Evolutionary conservation across 2,888 invertebrate genomes (phyloP).

Genomic region (Dastarcus helophoroides): DNA sequence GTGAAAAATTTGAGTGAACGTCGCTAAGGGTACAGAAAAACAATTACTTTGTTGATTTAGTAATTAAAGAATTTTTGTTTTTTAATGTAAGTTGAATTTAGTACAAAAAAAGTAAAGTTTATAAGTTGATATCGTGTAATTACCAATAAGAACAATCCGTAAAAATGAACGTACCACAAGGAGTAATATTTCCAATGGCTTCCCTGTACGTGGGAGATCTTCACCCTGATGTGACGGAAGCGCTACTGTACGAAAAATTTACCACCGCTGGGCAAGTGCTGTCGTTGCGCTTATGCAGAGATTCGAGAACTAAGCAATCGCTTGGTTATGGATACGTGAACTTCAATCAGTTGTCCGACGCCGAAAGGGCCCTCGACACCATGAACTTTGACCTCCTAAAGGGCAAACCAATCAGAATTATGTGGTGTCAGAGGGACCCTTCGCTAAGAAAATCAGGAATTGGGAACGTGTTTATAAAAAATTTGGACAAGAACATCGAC

Average conservation of each 20-base stretch:
- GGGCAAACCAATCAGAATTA: conserved; percentile 95
- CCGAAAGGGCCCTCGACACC: conserved; percentile 96
- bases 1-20: conserved; percentile 7
- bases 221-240: conserved; percentile 96
- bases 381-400: conserved; percentile 99
- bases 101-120: conserved; percentile 8
- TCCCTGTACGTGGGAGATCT: conserved; percentile 98
- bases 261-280: conserved; percentile 95
- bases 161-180: conserved; percentile 30
- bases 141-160: conserved; percentile 8
- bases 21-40: conserved; percentile 14
- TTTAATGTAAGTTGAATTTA: conserved; percentile 12
- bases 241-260: conserved; percentile 99
- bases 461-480: conserved; percentile 99
- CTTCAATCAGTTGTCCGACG: conserved; percentile 97
- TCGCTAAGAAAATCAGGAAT: conserved; percentile 95
- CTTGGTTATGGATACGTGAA: conserved; percentile 99
- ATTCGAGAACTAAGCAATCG: conserved; percentile 92
- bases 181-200: conserved; percentile 76
- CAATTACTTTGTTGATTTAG: conserved; percentile 12
- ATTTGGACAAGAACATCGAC: conserved; percentile 95
- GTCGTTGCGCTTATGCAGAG: conserved; percentile 96
- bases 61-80: conserved; percentile 9
- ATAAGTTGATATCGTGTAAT: conserved; percentile 6
- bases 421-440: conserved; percentile 99